Conservation (phyloP, 2,797 vertebrate species). For the Phalanger gymnotis region DNA sequence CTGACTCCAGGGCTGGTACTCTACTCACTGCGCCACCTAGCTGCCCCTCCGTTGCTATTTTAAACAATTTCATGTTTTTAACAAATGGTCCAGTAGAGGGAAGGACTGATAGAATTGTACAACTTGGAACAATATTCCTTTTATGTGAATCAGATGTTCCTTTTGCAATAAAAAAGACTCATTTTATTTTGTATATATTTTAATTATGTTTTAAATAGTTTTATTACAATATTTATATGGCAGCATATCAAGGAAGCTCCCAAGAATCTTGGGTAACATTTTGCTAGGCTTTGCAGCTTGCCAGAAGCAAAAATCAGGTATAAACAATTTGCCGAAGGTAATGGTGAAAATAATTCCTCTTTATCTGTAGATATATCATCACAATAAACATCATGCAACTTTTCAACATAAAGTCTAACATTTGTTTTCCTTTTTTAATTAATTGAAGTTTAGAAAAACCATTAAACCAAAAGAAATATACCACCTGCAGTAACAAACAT, state of each 20-base stretch:
- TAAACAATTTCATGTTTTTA: neutral
- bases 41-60: neutral
- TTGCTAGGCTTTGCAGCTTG: conserved; percentile 43
- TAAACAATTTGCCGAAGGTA: conserved; percentile 55
- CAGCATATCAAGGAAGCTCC: conserved; percentile 55
- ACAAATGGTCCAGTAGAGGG: neutral
- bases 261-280: conserved; percentile 28
- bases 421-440: neutral
- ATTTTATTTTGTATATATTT: conserved; percentile 55
- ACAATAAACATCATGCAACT: neutral
- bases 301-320: conserved; percentile 56
- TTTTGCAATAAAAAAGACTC: conserved; percentile 48
- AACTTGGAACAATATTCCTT: conserved; percentile 23
- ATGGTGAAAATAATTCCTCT: conserved; percentile 21
- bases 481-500: neutral
- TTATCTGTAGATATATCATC: neutral
- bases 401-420: conserved; percentile 13
- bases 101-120: conserved; percentile 3
- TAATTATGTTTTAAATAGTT: conserved; percentile 56
- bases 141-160: neutral
- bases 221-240: conserved; percentile 58
- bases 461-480: neutral
- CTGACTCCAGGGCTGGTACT: no score
- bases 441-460: conserved; percentile 4
- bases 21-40: no score